Conservation (phyloP, 2,888 invertebrate species). For the Pheosia gnoma region DNA sequence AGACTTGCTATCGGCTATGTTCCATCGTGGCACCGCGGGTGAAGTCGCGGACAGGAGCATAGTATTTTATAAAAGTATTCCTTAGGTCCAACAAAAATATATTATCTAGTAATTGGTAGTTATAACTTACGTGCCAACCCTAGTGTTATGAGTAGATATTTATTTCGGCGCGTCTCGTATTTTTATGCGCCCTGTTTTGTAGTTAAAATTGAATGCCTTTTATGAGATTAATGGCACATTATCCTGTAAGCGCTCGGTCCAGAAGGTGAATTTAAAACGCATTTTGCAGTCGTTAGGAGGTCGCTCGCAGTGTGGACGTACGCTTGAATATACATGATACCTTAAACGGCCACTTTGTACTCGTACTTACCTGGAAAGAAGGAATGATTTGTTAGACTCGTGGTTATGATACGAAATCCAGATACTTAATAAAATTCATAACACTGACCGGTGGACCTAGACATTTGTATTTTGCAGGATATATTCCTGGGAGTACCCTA, state of each 20-base stretch:
- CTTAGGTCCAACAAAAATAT: no score
- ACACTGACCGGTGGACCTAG: no score
- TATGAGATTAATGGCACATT: constrained; percentile 61
- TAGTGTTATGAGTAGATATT: constrained; percentile 70
- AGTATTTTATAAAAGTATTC: no score
- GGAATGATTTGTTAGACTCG: constrained; percentile 30
- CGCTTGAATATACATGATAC: constrained; percentile 41
- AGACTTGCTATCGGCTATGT: no score
- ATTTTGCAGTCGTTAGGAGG: constrained; percentile 67
- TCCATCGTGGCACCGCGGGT: no score
- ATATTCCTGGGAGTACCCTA: no score
- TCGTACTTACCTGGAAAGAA: constrained; percentile 70
- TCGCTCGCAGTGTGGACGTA: constrained; percentile 45
- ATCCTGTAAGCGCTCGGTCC: constrained; percentile 37
- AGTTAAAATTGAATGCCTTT: constrained; percentile 53
- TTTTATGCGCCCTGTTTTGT: constrained; percentile 64
- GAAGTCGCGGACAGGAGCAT: no score
- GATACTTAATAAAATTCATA: no score
- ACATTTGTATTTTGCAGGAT: no score
- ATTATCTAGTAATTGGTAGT: neutral
- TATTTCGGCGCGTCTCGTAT: constrained; percentile 69
- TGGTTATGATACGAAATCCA: neutral
- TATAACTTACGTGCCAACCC: constrained; percentile 21
- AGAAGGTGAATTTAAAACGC: constrained; percentile 65
- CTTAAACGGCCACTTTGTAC: constrained; percentile 33